These are phyloP conservation scores for Actinostola sp. DNA, from an alignment of 92 coral and sea anemone genomes.

Conservation along the genomic window DNA sequence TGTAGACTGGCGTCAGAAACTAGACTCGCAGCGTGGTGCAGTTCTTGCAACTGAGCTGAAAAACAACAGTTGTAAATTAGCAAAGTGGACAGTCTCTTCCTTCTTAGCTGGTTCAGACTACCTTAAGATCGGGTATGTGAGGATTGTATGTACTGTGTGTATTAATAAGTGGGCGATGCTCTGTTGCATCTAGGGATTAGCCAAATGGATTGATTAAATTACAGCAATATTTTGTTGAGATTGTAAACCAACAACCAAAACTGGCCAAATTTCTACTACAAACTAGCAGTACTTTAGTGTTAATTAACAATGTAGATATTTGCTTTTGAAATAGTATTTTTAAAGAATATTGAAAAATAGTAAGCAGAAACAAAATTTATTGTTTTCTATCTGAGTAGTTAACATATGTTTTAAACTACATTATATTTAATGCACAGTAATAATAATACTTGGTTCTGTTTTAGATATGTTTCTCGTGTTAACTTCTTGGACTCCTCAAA, in stretches of 20 bases:
- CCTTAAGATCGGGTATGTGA: constrained; percentile 84
- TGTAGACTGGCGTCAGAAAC: constrained; percentile 98
- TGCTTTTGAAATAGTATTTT: no score
- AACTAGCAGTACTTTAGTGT: no score
- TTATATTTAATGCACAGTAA: background rate
- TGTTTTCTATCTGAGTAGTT: no score
- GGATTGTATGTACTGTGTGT: background rate
- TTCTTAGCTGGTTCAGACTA: constrained; percentile 92
- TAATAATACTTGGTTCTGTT: background rate
- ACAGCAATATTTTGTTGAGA: no score
- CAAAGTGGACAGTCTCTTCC: constrained; percentile 95
- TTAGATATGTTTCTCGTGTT: constrained; percentile 96
- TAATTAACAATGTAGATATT: no score
- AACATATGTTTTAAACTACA: no score
- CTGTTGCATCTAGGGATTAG: background rate
- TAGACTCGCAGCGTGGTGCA: constrained; percentile 98
- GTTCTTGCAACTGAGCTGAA: constrained; percentile 97
- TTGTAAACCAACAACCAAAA: no score
- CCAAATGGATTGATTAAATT: no score
- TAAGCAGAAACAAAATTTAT: no score
- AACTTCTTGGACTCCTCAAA: constrained; percentile 95
- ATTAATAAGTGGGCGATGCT: no score
- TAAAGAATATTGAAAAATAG: no score
- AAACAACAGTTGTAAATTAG: constrained; percentile 96
- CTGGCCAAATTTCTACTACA: no score